phyloP scores from a whole-genome alignment of 2,888 invertebrate species.

The Coleophora flavipennella region DNA sequence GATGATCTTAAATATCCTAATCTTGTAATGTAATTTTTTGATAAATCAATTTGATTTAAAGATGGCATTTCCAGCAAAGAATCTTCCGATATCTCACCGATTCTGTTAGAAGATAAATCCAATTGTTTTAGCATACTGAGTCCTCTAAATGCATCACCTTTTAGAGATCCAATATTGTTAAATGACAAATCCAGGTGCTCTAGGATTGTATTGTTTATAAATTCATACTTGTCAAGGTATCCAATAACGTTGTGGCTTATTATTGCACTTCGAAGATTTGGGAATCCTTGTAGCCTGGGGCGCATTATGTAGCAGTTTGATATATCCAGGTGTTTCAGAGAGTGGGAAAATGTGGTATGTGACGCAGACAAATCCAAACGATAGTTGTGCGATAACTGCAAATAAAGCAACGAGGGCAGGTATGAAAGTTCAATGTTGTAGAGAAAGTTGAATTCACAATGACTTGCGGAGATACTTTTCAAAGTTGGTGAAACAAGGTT shows the following conservation, averaged over 20 bases:
- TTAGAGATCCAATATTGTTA: constrained; percentile 76
- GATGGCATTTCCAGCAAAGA: constrained; percentile 74
- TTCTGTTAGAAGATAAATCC: constrained; percentile 80
- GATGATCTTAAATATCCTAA: constrained; percentile 72
- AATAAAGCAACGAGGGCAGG: constrained; percentile 71
- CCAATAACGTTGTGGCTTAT: constrained; percentile 77
- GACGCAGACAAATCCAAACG: constrained; percentile 57
- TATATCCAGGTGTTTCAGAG: constrained; percentile 71
- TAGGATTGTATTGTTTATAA: constrained; percentile 74
- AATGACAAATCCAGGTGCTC: constrained; percentile 76
- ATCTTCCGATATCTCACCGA: constrained; percentile 72
- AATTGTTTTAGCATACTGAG: constrained; percentile 71
- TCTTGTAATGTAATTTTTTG: constrained; percentile 75
- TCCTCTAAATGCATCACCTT: constrained; percentile 73
- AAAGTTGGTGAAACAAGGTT: constrained; percentile 64
- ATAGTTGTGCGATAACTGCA: constrained; percentile 76
- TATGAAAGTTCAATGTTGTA: constrained; percentile 67
- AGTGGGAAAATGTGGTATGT: constrained; percentile 56
- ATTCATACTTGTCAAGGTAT: constrained; percentile 70
- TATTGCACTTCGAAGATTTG: constrained; percentile 70
- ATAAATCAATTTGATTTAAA: constrained; percentile 74
- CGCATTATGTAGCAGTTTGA: constrained; percentile 75
- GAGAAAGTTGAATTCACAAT: constrained; percentile 68
- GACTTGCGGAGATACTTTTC: constrained; percentile 70
- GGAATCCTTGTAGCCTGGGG: constrained; percentile 75